Evolutionary conservation across 2,888 invertebrate genomes (phyloP), one percentile per base, ranked within the genome.

Genomic region (Dexiosoma caninum): DNA sequence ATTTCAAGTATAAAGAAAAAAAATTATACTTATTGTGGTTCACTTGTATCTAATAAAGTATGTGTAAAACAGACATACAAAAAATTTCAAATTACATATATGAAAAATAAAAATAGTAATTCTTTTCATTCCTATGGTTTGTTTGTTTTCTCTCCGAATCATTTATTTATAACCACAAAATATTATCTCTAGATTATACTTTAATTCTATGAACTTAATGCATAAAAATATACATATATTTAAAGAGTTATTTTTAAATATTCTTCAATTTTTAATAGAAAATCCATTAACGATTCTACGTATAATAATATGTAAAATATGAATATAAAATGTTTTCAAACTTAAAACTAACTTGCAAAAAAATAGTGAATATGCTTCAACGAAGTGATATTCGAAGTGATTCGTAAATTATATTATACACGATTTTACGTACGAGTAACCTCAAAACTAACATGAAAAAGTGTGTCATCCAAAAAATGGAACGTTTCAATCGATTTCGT

Each of bases 61-160:
- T n/a, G 46, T 35, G 27, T 55, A 21, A 59, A 30, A 12, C 10
- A 27, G 23, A 30, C 60, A 72, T 67, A 9, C 49, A 60, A 21
- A 66, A 60, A 62, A 60, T 60, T 59, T 69, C 35, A 59, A 55
- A 35, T 46, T 35, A 27, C 27, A 27, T 5, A 19, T 32, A 30
- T 66, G 40, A 19, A 30, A 69, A 42, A 55, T 21, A 53, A 40
- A 51, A 32, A 51, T 37, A 27, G 9, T 40, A n/a, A 21, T 42
- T 62, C 8, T 19, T 2, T 51, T 60, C n/a, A 72, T 62, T 23
- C 5, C 62, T 62, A 62, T 72, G 42, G 32, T 55, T 69, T 69
- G 53, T 76, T 69, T 77, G 70, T 57, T 60, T 77, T 57, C 55
- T 55, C 42, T 77, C 35, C 23, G 49, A 53, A 55, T 59, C 32